Evolutionary conservation across 2,797 vertebrate genomes (phyloP), one percentile per base, ranked within the genome.

Genomic region (Coregonus sp.): DNA sequence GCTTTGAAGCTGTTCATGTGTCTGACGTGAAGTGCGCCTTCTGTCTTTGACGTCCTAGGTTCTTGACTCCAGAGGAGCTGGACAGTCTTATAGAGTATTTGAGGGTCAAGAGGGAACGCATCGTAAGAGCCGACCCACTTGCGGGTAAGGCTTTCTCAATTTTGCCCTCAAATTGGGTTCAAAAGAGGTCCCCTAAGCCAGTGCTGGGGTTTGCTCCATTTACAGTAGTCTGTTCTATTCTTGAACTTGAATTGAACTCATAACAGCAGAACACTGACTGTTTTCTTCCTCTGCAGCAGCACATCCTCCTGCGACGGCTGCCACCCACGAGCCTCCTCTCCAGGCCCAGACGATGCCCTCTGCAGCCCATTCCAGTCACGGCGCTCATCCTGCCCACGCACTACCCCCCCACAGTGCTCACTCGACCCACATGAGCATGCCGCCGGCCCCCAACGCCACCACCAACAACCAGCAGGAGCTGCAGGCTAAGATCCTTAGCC

Each of bases 401-500:
- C 4, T 84, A 2, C 56, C 72, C 3, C 54, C 74, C 3, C 54
- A 50, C n/a, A 5, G 70, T n/a, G 20, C 80, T 4, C 87, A 87
- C 78, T 5, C 87, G 9, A 72, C 81, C 77, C 91, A 90, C 81
- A 76, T 86, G 5, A 47, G 81, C 70, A 79, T 91, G 78, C 73
- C 91, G 67, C 73, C 91, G 14, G 70, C 87, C 61, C 73, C 90
- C 82, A 52, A 94, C 0, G 31, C 78, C 54, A 77, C 94, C 90
- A 86, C 94, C 47, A 95, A 29, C 81, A 90, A 95, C 20, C 94
- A 95, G 90, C 97, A 99, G 90, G 98, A 99, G 92, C 95, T 99
- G 79, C 98, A 99, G 90, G 97, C 98, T 80, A 99, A 98, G 90
- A 99, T 99, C 89, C 97, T 99, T 86, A 99, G 98, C 84, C 94